Base-by-base conservation (phyloP, 1,140 invertebrate species). In the Pachypsylla venusta region DNA sequence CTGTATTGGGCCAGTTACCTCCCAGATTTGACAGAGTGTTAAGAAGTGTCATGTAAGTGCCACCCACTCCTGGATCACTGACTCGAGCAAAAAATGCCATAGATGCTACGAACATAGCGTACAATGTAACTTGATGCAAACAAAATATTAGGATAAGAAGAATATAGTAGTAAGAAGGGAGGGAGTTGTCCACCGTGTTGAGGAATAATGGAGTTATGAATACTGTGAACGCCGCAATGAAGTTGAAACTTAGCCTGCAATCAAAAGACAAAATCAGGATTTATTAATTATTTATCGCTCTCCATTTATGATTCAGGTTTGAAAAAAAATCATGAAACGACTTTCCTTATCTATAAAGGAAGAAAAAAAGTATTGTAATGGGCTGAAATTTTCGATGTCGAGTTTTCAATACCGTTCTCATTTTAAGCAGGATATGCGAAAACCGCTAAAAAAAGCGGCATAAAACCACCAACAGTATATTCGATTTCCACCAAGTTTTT, bases 1-100 rank as follows among this genome's bases (percentile, higher is more conserved):
- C 73, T 0, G 95, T 98, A 54, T 84, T 81, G 1, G 95, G 93
- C 95, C 95, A 98, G 69, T 96, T 98, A 10, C 91, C 92, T 25
- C 96, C 97, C 25, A 99, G 76, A 77, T 99, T 99, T 26, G 83
- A 83, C 7, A 99, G 73, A 0, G 97, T 99, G 69, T 99, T 99
- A 1, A 99, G 77, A 42, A 99, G 76, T 1, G 97, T 99, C 97
- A 99, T 99, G 70, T 99, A 99, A 0, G 96, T 99, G 22, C 96
- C 97, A 19, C 97, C 97, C 5, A 98, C 90, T 1, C 80, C 74
- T 1, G 92, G 90, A 73, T 98, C 94, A 65, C 90, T 93, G 22
- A 98, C 81, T 68, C 81, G 80, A 0, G 81, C 88, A 71, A 87
- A 87, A 70, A 93, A 92, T 55, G 79, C 83, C 87, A 88, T 92